A percentile compares a stretch with the other conserved stretches of the same genome.
These are phyloP conservation scores for Caretta caretta DNA, from an alignment of 2,113 vertebrate species.

Conservation along the genomic window DNA sequence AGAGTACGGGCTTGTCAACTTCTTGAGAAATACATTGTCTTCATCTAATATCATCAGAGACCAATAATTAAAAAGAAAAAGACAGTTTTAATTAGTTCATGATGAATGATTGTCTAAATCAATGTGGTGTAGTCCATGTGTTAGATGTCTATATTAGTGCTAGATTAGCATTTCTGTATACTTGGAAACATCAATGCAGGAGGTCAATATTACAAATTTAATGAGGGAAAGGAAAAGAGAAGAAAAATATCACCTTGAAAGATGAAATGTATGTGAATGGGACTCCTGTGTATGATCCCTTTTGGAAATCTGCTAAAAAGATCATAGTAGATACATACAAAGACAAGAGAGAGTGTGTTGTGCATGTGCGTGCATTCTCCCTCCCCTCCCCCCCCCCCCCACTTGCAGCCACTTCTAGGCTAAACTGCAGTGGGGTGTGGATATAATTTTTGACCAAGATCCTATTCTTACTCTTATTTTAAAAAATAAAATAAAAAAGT, in stretches of 20 bases:
- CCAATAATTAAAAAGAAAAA: conserved; percentile 84
- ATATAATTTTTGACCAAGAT: neutral
- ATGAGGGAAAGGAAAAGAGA: neutral
- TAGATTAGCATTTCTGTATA: conserved; percentile 29
- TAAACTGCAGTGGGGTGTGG: neutral
- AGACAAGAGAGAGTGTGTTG: no score
- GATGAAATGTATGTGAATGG: neutral
- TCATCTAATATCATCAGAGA: conserved; percentile 74
- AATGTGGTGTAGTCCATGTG: conserved; percentile 69
- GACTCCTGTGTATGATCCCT: neutral
- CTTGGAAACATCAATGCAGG: neutral
- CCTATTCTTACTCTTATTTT: neutral
- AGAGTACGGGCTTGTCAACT: conserved; percentile 28
- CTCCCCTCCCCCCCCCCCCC: neutral
- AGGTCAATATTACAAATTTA: neutral
- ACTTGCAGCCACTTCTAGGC: neutral
- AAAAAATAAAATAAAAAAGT: neutral
- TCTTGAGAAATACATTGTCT: conserved; percentile 75
- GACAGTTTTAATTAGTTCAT: conserved; percentile 80
- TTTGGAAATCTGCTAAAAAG: neutral
- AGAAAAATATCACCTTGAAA: neutral
- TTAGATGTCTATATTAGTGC: conserved; percentile 59
- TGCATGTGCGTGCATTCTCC: neutral
- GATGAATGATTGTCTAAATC: conserved; percentile 81
- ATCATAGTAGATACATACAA: neutral